Evolutionary conservation across 2,113 vertebrate genomes (phyloP).

Genomic region (Daubentonia madagascariensis): DNA sequence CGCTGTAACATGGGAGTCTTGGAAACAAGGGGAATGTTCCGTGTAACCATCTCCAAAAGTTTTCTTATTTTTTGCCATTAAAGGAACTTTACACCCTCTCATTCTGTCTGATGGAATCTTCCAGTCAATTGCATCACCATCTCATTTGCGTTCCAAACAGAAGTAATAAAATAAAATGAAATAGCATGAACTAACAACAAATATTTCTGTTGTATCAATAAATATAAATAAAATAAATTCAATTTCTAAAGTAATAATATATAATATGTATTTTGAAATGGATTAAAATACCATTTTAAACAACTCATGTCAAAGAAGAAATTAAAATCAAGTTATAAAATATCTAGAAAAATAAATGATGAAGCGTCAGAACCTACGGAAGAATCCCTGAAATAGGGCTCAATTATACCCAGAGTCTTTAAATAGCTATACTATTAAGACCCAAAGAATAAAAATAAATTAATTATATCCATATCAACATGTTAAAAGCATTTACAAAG

Average conservation of each 20-base stretch:
- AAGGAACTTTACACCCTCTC: not conserved
- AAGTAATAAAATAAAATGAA: not conserved
- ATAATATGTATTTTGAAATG: not conserved
- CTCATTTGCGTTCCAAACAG: conserved; percentile 16
- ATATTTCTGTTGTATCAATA: not conserved
- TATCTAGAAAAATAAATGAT: not conserved
- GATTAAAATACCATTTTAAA: not conserved
- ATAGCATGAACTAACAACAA: not conserved
- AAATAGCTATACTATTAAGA: not conserved
- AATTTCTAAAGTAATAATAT: not conserved
- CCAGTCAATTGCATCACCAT: not conserved
- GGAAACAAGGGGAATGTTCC: not conserved
- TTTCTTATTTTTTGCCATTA: not conserved
- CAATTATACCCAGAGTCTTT: not conserved
- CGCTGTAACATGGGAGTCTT: not conserved
- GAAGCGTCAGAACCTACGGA: not conserved
- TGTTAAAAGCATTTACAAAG: not conserved
- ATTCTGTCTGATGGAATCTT: not conserved
- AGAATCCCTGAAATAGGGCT: not conserved
- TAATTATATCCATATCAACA: not conserved
- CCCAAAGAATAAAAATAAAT: not conserved
- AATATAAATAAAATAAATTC: not conserved
- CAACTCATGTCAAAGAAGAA: not conserved
- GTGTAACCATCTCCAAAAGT: not conserved
- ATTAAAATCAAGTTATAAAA: not conserved